Evolutionary conservation across 2,113 vertebrate genomes (phyloP).

Genomic region (Ranitomeya variabilis): DNA sequence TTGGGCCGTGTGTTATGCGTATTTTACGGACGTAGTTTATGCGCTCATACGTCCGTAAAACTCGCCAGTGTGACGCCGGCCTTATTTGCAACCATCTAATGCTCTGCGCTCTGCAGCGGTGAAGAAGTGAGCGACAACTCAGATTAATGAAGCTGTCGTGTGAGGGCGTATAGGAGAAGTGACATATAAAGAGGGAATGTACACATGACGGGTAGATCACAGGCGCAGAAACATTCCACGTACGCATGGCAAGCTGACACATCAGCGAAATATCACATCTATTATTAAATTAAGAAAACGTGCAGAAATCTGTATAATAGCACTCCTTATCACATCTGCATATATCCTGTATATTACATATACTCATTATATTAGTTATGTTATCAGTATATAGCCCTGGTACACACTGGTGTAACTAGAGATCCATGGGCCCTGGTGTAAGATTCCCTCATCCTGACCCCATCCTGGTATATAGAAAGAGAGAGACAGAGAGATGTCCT

Average conservation of each 20-base stretch:
- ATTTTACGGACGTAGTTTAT: too few species aligned
- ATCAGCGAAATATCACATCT: conserved; percentile 31
- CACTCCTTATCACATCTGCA: background rate
- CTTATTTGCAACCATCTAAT: background rate
- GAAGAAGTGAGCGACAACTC: background rate
- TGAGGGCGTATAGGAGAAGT: background rate
- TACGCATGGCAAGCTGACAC: conserved; percentile 40
- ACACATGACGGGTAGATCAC: conserved; percentile 42
- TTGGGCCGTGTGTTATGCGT: too few species aligned
- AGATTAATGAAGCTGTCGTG: conserved; percentile 31
- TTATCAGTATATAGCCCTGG: too few species aligned
- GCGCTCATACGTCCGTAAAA: too few species aligned
- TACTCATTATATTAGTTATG: too few species aligned
- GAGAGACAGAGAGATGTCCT: too few species aligned
- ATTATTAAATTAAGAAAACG: conserved; percentile 6
- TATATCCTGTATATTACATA: too few species aligned
- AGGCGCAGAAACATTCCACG: conserved; percentile 39
- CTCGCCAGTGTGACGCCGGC: too few species aligned
- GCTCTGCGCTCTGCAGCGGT: background rate
- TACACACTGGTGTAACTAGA: too few species aligned
- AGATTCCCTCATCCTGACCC: too few species aligned
- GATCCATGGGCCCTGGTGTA: too few species aligned
- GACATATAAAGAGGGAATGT: conserved; percentile 44
- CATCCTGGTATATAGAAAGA: too few species aligned
- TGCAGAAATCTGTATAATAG: background rate